Evolutionary conservation across 1,140 invertebrate species (phyloP), one percentile per base, ranked within the genome.

Genomic region (Cheumatopsyche charites): DNA sequence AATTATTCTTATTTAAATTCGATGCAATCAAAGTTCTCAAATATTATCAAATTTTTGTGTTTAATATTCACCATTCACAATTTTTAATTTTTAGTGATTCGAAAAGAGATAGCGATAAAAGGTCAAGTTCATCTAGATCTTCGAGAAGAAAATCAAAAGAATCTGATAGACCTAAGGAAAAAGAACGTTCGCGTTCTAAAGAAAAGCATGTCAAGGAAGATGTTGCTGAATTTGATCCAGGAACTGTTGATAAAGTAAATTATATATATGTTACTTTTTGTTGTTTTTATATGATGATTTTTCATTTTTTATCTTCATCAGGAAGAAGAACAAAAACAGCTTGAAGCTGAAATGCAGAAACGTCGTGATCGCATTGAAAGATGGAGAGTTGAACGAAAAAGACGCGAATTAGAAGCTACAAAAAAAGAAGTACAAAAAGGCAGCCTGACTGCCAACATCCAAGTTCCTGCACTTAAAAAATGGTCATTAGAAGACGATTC

Each of bases 291-390:
- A 7, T 47, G 4, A 12, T 42, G 5, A 12, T 42, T 7, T 47
- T 47, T 36, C 13, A 47, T 47, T 47, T 47, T 47, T 13, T 47
- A 47, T 7, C 11, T 2, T 67, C 77, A 76, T 29, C 73, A 90
- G 87, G 92, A 94, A 82, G 92, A 93, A 79, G 92, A 94, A 77
- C 94, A 98, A 79, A 93, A 90, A 74, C 88, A 93, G 42, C 82
- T 99, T 13, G 97, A 99, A 80, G 83, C 92, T 15, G 96, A 98
- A 86, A 99, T 98, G 96, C 94, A 96, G 79, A 98, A 97, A 81
- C 86, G 97, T 36, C 83, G 96, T 23, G 96, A 99, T 79, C 88
- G 94, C 29, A 96, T 97, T 67, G 96, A 98, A 83, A 87, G 94
- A 72, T 97, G 95, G 94, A 84, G 95, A 73, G 90, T 91, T 1